Conservation (phyloP, 2,888 invertebrate species). For the Dryocosmus kuriphilus region DNA sequence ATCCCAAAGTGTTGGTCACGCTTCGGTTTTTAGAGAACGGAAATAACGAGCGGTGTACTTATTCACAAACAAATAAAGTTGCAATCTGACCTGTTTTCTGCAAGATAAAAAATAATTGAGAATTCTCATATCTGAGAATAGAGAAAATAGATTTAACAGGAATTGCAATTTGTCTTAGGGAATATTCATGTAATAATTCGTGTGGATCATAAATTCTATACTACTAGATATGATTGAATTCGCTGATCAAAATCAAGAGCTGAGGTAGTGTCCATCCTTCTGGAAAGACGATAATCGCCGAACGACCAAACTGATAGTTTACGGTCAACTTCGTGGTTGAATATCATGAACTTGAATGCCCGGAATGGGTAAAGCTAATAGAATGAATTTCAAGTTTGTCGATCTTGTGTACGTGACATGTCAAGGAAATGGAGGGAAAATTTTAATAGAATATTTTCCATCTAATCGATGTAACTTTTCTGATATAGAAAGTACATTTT, state of each 20-base stretch:
- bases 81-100: background rate
- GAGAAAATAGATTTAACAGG: too few species aligned
- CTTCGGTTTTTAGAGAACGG: background rate
- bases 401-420: background rate
- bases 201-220: too few species aligned
- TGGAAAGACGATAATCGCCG: background rate
- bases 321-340: background rate
- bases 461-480: too few species aligned
- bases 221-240: background rate
- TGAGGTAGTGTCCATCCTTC: background rate
- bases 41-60: conserved; percentile 1
- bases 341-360: background rate
- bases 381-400: background rate
- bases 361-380: background rate
- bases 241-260: background rate
- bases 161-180: too few species aligned
- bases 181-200: too few species aligned
- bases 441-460: background rate
- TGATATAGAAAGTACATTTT: too few species aligned
- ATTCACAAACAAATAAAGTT: conserved; percentile 19
- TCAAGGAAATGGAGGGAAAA: background rate
- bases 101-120: background rate
- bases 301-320: background rate
- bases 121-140: background rate
- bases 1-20: background rate